These are phyloP conservation scores for Metopia argyrocephala DNA, from an alignment of 2,888 invertebrate species.

Conservation along the genomic window DNA sequence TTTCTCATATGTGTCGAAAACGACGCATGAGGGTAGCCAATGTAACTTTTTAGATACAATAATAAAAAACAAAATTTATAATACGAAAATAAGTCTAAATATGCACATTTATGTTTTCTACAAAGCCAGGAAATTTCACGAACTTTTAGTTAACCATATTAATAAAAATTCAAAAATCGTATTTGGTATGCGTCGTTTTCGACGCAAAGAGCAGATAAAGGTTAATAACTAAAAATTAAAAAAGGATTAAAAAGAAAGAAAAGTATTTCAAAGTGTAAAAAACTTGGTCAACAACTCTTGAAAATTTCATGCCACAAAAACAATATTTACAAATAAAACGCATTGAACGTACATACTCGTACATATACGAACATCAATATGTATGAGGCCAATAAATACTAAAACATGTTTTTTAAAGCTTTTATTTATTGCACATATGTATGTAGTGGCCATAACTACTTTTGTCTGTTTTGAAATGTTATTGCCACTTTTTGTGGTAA, in stretches of 20 bases:
- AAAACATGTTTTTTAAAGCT: neutral
- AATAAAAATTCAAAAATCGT: no score
- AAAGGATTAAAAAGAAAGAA: neutral
- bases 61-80: no score
- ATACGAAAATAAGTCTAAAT: no score
- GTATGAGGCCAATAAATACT: neutral
- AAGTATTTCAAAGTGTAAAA: neutral
- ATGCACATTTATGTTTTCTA: no score
- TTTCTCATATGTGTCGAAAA: no score
- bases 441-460: slow-evolving; percentile 16
- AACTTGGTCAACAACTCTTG: slow-evolving; percentile 42
- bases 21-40: no score
- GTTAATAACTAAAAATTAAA: neutral
- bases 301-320: slow-evolving; percentile 15
- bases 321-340: neutral
- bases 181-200: no score
- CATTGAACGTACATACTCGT: neutral
- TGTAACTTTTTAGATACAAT: no score
- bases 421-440: neutral
- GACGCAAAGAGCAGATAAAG: no score
- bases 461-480: slow-evolving; percentile 28
- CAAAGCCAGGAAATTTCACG: no score
- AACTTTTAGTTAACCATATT: no score
- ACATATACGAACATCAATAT: neutral
- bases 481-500: slow-evolving; percentile 30